phyloP scores from a whole-genome alignment of 2,797 vertebrate genomes.

The Melanogrammus aeglefinus region DNA sequence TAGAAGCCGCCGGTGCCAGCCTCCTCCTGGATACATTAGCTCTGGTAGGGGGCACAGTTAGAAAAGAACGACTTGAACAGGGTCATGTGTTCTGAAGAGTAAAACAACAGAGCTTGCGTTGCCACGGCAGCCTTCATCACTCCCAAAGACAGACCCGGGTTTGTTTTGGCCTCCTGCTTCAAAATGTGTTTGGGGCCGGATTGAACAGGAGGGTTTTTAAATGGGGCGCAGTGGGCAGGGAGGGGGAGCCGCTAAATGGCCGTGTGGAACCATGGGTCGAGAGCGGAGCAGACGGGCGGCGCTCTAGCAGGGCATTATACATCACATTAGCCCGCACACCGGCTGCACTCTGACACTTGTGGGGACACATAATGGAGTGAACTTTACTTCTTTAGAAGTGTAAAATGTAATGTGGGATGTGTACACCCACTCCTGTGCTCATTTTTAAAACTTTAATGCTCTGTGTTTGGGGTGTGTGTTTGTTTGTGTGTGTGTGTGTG shows the following conservation, averaged over 20 bases:
- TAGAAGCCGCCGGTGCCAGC: slow-evolving; percentile 42
- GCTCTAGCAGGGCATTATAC: background rate
- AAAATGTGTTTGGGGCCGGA: slow-evolving; percentile 23
- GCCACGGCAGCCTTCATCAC: slow-evolving; percentile 54
- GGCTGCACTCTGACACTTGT: background rate
- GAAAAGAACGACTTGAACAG: slow-evolving; percentile 51
- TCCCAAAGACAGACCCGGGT: slow-evolving; percentile 47
- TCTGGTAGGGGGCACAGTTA: slow-evolving; percentile 57
- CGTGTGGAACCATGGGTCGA: background rate
- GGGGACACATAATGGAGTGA: background rate
- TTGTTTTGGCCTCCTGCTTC: slow-evolving; percentile 34
- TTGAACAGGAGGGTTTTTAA: slow-evolving; percentile 4
- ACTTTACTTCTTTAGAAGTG: background rate
- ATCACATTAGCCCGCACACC: background rate
- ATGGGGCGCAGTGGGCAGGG: background rate
- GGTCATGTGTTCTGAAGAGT: slow-evolving; percentile 52
- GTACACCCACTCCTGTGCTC: background rate
- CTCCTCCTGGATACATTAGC: slow-evolving; percentile 58
- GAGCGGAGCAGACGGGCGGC: background rate
- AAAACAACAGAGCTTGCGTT: slow-evolving; percentile 59
- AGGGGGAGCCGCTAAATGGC: background rate
- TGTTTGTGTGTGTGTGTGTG: background rate
- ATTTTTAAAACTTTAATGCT: background rate
- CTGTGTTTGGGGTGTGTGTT: background rate
- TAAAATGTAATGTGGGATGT: background rate